These are phyloP conservation scores for Bettongia penicillata DNA, from an alignment of 2,113 vertebrate species.

Conservation along the genomic window DNA sequence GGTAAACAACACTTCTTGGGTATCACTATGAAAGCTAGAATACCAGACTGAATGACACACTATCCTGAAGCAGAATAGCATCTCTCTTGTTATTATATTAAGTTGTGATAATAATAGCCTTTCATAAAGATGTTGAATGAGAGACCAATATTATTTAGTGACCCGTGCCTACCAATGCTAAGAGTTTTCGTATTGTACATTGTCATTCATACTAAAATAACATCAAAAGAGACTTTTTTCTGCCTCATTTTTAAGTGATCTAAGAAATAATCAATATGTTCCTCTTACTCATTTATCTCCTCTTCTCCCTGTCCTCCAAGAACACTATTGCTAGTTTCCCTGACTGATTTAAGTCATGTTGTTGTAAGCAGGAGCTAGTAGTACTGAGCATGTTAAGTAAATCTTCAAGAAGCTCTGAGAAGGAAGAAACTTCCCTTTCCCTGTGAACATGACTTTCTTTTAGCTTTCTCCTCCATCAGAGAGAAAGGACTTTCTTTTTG, in stretches of 20 bases:
- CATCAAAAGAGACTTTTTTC: neutral
- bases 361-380: neutral
- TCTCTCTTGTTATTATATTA: neutral
- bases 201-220: neutral
- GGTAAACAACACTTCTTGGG: neutral
- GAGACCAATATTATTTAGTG: neutral
- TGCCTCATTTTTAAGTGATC: neutral
- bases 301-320: constrained; percentile 17
- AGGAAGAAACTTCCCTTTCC: neutral
- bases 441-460: neutral
- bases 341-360: constrained; percentile 21
- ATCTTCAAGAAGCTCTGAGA: neutral
- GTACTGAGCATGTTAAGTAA: neutral
- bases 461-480: neutral
- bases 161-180: neutral
- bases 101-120: neutral
- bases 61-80: neutral
- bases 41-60: neutral
- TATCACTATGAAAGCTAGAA: neutral
- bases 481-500: neutral
- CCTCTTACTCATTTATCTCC: constrained; percentile 51
- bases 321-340: neutral
- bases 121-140: neutral
- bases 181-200: neutral
- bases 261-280: neutral